Evolutionary conservation across 1,140 invertebrate genomes (phyloP), one percentile per base, ranked within the genome.

Genomic region (Geopemphigus sp.): DNA sequence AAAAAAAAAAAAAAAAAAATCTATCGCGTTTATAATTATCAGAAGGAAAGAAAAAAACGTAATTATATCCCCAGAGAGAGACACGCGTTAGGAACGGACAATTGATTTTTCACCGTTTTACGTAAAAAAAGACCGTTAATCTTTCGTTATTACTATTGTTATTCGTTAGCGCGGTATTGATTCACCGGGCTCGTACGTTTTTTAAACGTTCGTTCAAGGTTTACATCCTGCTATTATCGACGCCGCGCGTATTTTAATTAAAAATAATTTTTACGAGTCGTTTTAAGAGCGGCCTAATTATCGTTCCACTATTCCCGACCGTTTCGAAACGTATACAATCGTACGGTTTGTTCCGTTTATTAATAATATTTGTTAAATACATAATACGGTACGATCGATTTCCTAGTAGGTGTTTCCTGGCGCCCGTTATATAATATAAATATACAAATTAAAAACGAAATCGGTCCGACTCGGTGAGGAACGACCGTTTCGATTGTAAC

Each of bases 231-330:
- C 11, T 19, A 32, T 39, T 54, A 54, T 73, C 70, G 54, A 72
- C 45, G n/a, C n/a, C n/a, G n/a, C n/a, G 15, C 19, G 29, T 73
- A 73, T n/a, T 73, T 73, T 54, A 73, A 73, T 73, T 73, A 73
- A 73, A n/a, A 56, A 73, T 56, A 32, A 32, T 29, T 73, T 61
- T 73, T 56, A 64, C 26, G 5, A 15, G 24, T n/a, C 32, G 32
- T 32, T 73, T 54, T 32, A n/a, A 56, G 24, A 29, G 50, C 29
- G n/a, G 29, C 19, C 14, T 17, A 53, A 53, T 29, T 73, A 14
- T 56, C 45, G 19, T 47, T 68, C n/a, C 26, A 14, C 8, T 22
- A 22, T 68, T 22, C 47, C 24, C 22, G 24, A 68, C 15, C n/a
- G 39, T 45, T 68, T 68, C 5, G 5, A 68, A 68, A 24, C 5